Base-by-base conservation (phyloP, 2,797 vertebrate species). In the Fundulus diaphanus region DNA sequence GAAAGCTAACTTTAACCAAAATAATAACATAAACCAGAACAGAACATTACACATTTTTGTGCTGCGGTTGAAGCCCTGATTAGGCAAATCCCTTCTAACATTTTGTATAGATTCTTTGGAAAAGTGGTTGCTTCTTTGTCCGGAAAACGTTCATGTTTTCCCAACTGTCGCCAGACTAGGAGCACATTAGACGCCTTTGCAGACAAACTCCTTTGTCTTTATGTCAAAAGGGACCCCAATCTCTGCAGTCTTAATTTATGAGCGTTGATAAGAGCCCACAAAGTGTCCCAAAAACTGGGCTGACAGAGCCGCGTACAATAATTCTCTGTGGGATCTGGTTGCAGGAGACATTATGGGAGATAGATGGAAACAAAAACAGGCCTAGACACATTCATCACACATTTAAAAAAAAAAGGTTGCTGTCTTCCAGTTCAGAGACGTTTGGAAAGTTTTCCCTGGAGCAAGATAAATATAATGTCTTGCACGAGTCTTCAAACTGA, bases 241-340 rank as follows among this genome's bases (percentile, higher is more conserved):
- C 77, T 73, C 57, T 57, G 13, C 46, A 35, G 37, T 6, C 73
- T 18, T 57, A 61, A 78, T 82, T 57, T 85, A 70, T 57, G 73
- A 52, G 69, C 72, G 83, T 84, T 85, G 76, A 87, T 73, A 75
- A 73, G 84, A 81, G 74, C 42, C 70, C 73, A 51, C 15, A 54
- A 80, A 89, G 72, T 79, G 73, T 82, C 81, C 67, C 73, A 49
- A 72, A 77, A 71, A 15, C 56, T n/a, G n/a, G n/a, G n/a, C n/a
- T 33, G 59, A 35, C 51, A 0, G 22, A 68, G 73, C 77, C 74
- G 70, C 5, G 12, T 22, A 61, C 59, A 79, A 73, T 81, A 81
- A 42, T 70, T 77, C 61, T 75, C 77, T 86, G 78, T 82, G 81
- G 80, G 79, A 80, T 86, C 72, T 2, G 66, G 79, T 90, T 87